Base-by-base conservation (phyloP, 2,113 vertebrate genomes). In the Macroglossus sobrinus region DNA sequence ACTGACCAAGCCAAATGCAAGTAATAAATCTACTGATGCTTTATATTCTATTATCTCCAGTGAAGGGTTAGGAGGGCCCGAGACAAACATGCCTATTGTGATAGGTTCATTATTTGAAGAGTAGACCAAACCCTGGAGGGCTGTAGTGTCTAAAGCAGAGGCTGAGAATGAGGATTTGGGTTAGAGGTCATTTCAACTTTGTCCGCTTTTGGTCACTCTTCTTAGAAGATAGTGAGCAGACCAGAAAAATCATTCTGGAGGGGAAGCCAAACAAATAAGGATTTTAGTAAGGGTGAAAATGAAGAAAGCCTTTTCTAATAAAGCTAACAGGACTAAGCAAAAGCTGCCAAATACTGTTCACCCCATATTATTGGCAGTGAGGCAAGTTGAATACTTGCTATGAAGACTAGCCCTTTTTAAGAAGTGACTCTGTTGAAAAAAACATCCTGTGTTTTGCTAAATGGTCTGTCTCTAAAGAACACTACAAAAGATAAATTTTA, bases 361-460 rank as follows among this genome's bases (percentile, higher is more conserved):
- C 38, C 7, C 35, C 53, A 11, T 84, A 81, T 88, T 84, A 50
- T 35, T 93, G 78, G 74, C 85, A 93, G 47, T 26, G 10, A 92
- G 80, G 80, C 64, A 92, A 43, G 12, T 59, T 57, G 90, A 66
- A 92, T 45, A 57, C 26, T 61, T 30, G 40, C 80, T 84, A 7
- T 69, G 59, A 94, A 64, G 50, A 66, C 18, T 55, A 80, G 45
- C 53, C 45, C 61, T 95, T 94, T 71, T 92, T 97, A 93, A 88
- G 64, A 91, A 63, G 33, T 57, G 55, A 72, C 59, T 61, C 43
- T 81, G 9, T 74, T 94, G 63, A 28, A 68, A 72, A 69, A 92
- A 92, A 92, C 50, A 97, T 71, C 61, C 66, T 91, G 53, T 84
- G 43, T 87, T 97, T 85, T 93, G 72, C 43, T 76, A 71, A 64